Evolutionary conservation across 2,797 vertebrate species (phyloP).

Genomic region (Sebastes iracundus): DNA sequence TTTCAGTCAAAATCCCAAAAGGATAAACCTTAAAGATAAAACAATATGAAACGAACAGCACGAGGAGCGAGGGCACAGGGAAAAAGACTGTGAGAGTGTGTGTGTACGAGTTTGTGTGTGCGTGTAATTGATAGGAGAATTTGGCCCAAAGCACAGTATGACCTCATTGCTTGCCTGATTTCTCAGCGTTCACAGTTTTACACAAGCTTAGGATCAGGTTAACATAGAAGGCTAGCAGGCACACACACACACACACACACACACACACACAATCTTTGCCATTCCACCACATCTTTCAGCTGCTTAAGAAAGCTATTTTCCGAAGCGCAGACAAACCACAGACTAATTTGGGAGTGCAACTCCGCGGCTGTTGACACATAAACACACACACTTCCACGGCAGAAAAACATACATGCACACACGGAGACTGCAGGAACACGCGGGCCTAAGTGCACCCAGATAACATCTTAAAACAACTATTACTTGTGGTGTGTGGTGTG

Average conservation of each 20-base stretch:
- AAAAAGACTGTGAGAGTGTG: conserved; percentile 5
- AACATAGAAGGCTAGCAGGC: conserved; percentile 26
- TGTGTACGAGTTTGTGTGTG: conserved; percentile 1
- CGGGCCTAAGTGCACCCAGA: conserved; percentile 50
- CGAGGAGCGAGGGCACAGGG: neutral
- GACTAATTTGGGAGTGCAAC: conserved; percentile 69
- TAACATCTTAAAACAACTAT: conserved; percentile 71
- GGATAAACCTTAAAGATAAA: neutral
- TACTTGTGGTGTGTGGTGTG: conserved; percentile 58
- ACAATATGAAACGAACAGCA: neutral
- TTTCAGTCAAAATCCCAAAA: neutral
- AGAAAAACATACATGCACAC: conserved; percentile 34
- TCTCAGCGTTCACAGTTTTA: conserved; percentile 69
- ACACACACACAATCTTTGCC: conserved; percentile 20
- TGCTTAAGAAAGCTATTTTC: conserved; percentile 62
- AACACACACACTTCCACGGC: conserved; percentile 51
- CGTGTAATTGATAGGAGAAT: conserved; percentile 68
- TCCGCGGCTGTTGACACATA: conserved; percentile 69
- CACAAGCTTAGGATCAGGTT: conserved; percentile 59
- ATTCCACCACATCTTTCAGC: conserved; percentile 60
- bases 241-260: conserved; percentile 7
- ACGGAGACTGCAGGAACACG: conserved; percentile 23
- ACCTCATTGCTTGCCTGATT: conserved; percentile 70
- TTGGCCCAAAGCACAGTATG: conserved; percentile 63
- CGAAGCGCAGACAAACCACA: conserved; percentile 62